Evolutionary conservation across 2,797 vertebrate species (phyloP), one percentile per base, ranked within the genome.

Genomic region (Eulemur coronatus): DNA sequence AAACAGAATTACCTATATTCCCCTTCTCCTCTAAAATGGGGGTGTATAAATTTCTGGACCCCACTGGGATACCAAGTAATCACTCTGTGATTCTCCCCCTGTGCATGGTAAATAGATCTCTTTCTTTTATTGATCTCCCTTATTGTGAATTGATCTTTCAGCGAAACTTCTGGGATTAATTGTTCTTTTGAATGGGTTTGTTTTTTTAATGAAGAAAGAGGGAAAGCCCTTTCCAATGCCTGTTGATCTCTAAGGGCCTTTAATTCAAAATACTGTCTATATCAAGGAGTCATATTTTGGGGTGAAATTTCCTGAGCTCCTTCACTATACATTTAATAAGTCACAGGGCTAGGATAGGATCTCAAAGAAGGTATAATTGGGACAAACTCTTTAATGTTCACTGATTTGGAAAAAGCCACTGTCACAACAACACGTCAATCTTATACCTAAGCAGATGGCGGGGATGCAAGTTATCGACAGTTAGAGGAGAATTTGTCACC

Each of bases 391-490:
- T 52, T 55, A 55, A 63, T 69, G 81, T 26, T 72, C 14, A 55
- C 43, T 75, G 13, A 67, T 57, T 87, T 48, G 1, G 89, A 59
- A 73, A 88, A 93, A 81, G 7, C n/a, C 14, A 67, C 26, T 76
- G 76, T 93, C 78, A 81, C 52, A 90, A 63, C 43, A 95, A 89
- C 70, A 85, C 52, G n/a, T 63, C 94, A 91, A 61, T 95, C 90
- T 81, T 52, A 17, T 13, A 28, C n/a, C 33, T 81, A 73, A 89
- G 78, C 89, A 96, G 94, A 96, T 96, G 97, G 90, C 41, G 17
- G 59, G 4, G 46, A 17, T 82, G 28, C 24, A 84, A 52, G 65
- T 50, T 61, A 89, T n/a, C 10, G 12, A 65, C 72, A 65, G 52
- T 7, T 9, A 61, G 50, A 46, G 38, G 50, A 55, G 18, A 80